Percentiles rank a stretch among this genome's conserved stretches.
These are phyloP conservation scores for Eristalis arbustorum DNA, from an alignment of 2,888 invertebrate species.

Conservation along the genomic window DNA sequence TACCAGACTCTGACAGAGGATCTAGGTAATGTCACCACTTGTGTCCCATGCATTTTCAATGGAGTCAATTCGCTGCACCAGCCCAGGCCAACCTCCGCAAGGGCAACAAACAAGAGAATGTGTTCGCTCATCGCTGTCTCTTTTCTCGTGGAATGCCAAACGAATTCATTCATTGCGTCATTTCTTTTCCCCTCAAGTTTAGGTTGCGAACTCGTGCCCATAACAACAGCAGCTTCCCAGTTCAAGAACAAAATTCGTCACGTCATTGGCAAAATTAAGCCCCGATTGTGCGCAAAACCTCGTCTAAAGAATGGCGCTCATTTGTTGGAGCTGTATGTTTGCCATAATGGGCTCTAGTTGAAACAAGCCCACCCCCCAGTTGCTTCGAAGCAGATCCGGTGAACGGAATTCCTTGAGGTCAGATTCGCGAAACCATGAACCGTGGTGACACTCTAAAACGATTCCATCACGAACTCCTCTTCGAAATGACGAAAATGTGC, in stretches of 20 bases:
- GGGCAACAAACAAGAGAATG: neutral
- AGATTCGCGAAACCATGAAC: neutral
- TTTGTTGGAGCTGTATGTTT: neutral
- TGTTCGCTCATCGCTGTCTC: neutral
- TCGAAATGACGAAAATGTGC: neutral
- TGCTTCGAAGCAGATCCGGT: neutral
- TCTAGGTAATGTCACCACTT: too few relatives aligned
- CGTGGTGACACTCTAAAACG: neutral
- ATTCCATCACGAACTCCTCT: neutral
- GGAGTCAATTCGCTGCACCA: too few relatives aligned
- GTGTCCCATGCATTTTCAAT: too few relatives aligned
- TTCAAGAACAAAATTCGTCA: neutral
- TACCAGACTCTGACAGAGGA: too few relatives aligned
- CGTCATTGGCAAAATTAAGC: neutral
- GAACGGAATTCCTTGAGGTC: neutral
- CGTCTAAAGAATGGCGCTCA: neutral
- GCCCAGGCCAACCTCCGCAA: neutral
- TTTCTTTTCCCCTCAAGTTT: neutral
- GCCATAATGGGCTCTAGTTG: neutral
- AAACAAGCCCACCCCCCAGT: neutral
- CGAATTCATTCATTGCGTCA: neutral
- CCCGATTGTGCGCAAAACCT: neutral
- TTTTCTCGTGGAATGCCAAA: neutral
- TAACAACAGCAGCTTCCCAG: neutral
- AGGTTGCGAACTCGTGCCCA: neutral